A percentile compares a stretch with the other conserved stretches of the same genome.
Evolutionary conservation across 2,888 invertebrate species (phyloP).

Genomic region (Polyommatus icarus): DNA sequence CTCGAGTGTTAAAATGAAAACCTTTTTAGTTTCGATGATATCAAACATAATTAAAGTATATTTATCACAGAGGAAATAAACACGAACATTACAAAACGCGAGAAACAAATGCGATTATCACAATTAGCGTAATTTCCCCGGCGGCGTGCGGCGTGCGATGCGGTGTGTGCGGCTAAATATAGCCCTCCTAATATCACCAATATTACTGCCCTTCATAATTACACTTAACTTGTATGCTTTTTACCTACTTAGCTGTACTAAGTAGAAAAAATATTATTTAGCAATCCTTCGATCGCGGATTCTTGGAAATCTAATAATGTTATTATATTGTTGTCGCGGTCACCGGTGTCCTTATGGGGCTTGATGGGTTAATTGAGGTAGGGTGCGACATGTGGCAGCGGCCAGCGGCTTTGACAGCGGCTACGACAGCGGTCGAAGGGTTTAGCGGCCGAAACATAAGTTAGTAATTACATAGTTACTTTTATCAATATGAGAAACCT

Average conservation of each 20-base stretch:
- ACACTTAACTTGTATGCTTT: neutral
- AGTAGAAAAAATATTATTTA: no score
- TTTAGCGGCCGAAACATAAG: no score
- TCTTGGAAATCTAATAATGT: no score
- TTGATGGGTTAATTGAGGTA: no score
- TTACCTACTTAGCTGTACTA: neutral
- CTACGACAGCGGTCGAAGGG: no score
- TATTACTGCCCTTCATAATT: constrained; percentile 17
- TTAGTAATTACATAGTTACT: no score
- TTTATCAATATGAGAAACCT: no score
- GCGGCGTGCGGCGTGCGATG: constrained; percentile 1
- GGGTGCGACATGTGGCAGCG: no score
- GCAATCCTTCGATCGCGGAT: no score
- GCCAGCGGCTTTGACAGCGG: no score
- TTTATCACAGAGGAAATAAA: constrained; percentile 8
- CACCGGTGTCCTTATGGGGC: no score
- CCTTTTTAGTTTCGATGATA: neutral
- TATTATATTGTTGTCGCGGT: no score
- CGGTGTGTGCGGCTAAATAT: constrained; percentile 4
- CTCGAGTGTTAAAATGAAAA: neutral
- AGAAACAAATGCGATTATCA: constrained; percentile 36
- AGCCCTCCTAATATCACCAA: constrained; percentile 2
- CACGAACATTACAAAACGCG: constrained; percentile 31
- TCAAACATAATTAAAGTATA: constrained; percentile 10
- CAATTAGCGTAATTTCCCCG: constrained; percentile 22